Evolutionary conservation across 2,888 invertebrate species (phyloP).

Genomic region (Bruchidius siliquastri): DNA sequence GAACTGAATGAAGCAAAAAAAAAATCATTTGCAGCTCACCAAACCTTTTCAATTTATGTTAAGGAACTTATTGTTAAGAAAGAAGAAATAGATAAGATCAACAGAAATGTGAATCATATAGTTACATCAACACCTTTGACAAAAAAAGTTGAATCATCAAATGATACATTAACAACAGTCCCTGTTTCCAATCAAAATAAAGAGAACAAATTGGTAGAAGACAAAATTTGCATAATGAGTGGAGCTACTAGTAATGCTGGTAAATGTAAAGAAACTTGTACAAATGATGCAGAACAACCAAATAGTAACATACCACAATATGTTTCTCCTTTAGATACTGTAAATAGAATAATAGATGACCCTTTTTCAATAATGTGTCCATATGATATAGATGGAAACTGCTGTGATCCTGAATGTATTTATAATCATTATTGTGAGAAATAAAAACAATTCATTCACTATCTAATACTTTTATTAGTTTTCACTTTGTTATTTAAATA

Average conservation of each 20-base stretch:
- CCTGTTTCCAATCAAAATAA: neutral
- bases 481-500: neutral
- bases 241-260: neutral
- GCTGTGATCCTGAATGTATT: slow-evolving; percentile 42
- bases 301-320: slow-evolving; percentile 32
- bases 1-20: slow-evolving; percentile 37
- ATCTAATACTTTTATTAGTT: neutral
- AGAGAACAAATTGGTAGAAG: neutral
- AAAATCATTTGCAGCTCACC: slow-evolving; percentile 34
- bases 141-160: neutral
- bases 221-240: neutral
- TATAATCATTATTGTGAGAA: slow-evolving; percentile 34
- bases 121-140: slow-evolving; percentile 16
- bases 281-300: slow-evolving; percentile 3
- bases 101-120: slow-evolving; percentile 16
- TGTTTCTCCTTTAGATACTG: slow-evolving; percentile 39
- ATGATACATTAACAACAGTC: neutral
- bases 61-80: slow-evolving; percentile 37
- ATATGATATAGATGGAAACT: slow-evolving; percentile 42
- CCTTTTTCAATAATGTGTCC: slow-evolving; percentile 42
- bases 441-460: neutral
- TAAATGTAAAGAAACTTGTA: neutral
- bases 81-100: slow-evolving; percentile 37
- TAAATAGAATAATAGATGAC: slow-evolving; percentile 31
- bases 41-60: slow-evolving; percentile 34